Percentiles rank a stretch among this genome's conserved stretches.
phyloP scores from a whole-genome alignment of 2,113 vertebrate genomes.

The Podilymbus podiceps region DNA sequence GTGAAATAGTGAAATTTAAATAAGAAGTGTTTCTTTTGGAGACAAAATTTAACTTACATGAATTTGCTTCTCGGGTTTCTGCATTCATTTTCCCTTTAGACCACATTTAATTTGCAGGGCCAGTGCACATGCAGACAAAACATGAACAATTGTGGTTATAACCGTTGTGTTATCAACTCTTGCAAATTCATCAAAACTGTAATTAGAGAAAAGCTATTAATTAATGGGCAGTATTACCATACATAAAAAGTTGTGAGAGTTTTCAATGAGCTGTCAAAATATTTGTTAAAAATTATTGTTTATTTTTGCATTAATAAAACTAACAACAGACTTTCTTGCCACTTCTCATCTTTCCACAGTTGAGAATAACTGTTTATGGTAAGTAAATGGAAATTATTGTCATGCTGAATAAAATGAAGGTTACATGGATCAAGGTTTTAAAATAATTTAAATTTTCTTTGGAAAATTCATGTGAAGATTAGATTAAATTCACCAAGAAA shows the following conservation, averaged over 20 bases:
- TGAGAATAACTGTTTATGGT: conserved; percentile 33
- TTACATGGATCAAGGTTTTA: background rate
- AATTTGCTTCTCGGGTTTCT: background rate
- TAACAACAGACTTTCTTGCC: conserved; percentile 2
- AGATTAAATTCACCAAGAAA: background rate
- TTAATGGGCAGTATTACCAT: conserved; percentile 59
- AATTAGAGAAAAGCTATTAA: conserved; percentile 57
- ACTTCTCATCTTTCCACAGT: conserved; percentile 39
- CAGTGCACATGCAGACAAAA: conserved; percentile 9
- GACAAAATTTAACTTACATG: background rate
- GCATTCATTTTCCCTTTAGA: background rate
- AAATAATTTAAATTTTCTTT: background rate
- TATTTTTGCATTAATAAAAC: conserved; percentile 54
- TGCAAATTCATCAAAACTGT: conserved; percentile 57
- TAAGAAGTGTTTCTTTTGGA: background rate
- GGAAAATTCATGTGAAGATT: background rate
- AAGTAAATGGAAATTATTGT: conserved; percentile 54
- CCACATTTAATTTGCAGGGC: background rate
- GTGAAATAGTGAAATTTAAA: background rate
- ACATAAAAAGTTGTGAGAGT: conserved; percentile 45
- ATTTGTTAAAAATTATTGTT: conserved; percentile 51
- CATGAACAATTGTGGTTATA: conserved; percentile 44
- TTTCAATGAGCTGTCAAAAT: conserved; percentile 63
- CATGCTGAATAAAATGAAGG: conserved; percentile 21
- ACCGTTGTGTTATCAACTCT: conserved; percentile 50